phyloP scores from a whole-genome alignment of 2,797 vertebrate species.

The Kryptolebias ocellatus region DNA sequence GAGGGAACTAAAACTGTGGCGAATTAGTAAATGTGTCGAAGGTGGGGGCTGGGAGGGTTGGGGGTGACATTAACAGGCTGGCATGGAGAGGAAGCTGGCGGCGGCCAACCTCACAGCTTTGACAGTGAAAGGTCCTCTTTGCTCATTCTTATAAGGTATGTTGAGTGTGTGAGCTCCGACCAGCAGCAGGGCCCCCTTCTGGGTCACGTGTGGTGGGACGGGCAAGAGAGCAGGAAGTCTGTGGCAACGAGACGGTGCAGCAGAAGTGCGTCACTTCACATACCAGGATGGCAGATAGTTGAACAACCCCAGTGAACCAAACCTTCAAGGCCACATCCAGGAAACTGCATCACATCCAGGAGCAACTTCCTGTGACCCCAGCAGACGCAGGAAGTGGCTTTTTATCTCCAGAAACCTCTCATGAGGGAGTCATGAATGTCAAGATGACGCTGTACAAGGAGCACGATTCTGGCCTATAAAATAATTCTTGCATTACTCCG shows the following conservation, averaged over 20 bases:
- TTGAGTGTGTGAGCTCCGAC: constrained; percentile 50
- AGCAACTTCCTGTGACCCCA: constrained; percentile 61
- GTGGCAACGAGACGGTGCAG: constrained; percentile 35
- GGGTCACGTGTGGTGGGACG: constrained; percentile 36
- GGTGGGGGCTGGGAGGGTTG: constrained; percentile 10
- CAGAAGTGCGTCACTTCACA: constrained; percentile 69
- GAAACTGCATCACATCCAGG: constrained; percentile 66
- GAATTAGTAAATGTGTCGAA: constrained; percentile 58
- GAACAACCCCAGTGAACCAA: constrained; percentile 46
- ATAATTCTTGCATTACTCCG: constrained; percentile 23
- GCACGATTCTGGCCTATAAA: constrained; percentile 27
- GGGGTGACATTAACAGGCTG: constrained; percentile 69
- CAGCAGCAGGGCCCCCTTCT: constrained; percentile 40
- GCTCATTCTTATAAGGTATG: constrained; percentile 72
- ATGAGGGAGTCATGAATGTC: constrained; percentile 38
- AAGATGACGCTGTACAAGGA: constrained; percentile 33
- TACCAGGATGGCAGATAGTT: constrained; percentile 67
- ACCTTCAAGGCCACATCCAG: constrained; percentile 68
- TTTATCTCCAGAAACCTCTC: constrained; percentile 70
- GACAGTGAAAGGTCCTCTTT: constrained; percentile 65
- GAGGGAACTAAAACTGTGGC: constrained; percentile 58
- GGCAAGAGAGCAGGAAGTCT: constrained; percentile 41
- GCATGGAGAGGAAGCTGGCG: constrained; percentile 62
- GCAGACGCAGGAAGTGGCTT: constrained; percentile 53
- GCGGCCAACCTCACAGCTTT: constrained; percentile 49